phyloP scores from a whole-genome alignment of 2,113 vertebrate genomes.

The Neotoma lepida region DNA sequence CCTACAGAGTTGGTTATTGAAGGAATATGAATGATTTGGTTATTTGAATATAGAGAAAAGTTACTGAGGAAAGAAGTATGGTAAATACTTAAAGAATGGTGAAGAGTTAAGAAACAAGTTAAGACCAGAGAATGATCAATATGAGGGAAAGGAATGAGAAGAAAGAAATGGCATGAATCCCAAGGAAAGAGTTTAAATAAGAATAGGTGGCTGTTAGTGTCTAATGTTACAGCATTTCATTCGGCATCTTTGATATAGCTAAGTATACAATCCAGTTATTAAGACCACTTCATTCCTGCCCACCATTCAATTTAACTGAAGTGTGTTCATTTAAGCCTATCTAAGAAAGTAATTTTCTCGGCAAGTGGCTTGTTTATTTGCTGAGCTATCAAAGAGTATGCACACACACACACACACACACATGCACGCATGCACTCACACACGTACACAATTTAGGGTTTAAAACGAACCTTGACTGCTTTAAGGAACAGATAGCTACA shows the following conservation, averaged over 20 bases:
- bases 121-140: neutral
- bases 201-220: neutral
- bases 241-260: neutral
- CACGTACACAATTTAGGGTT: neutral
- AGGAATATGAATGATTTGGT: neutral
- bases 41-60: neutral
- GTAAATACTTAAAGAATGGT: neutral
- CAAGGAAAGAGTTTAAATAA: neutral
- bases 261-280: neutral
- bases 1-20: neutral
- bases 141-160: neutral
- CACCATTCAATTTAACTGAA: neutral
- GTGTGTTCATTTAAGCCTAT: neutral
- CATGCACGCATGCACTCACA: too few relatives aligned
- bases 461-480: neutral
- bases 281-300: neutral
- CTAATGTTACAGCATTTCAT: neutral
- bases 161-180: neutral
- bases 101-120: constrained; percentile 20
- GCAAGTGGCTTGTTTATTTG: constrained; percentile 18
- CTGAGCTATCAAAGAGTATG: neutral
- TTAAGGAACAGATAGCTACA: neutral
- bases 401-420: neutral
- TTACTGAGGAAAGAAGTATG: neutral
- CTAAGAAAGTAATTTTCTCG: neutral